Conservation (phyloP, 2,113 vertebrate species). For the Chaetodon auriga region DNA sequence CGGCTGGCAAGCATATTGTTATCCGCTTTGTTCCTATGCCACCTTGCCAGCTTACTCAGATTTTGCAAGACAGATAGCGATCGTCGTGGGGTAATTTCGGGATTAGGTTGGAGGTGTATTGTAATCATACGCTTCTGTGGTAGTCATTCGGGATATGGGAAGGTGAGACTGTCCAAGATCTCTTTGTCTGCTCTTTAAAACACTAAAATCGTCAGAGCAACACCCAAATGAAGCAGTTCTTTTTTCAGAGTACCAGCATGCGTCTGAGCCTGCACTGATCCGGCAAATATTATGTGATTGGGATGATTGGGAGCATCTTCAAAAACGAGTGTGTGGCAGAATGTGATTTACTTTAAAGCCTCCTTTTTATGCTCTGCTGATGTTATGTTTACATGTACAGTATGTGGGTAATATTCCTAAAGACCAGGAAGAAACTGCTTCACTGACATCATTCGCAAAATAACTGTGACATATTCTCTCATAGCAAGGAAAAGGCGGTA, state of each 20-base stretch:
- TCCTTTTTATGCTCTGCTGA: neutral
- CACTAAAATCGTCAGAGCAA: conserved; percentile 45
- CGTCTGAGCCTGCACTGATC: neutral
- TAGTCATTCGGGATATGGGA: conserved; percentile 46
- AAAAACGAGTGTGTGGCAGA: neutral
- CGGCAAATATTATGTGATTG: conserved; percentile 16
- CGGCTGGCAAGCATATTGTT: conserved; percentile 77
- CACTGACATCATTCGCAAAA: neutral
- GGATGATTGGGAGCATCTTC: conserved; percentile 6
- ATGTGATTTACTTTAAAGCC: neutral
- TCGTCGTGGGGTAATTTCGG: conserved; percentile 74
- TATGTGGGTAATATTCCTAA: neutral
- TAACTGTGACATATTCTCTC: neutral
- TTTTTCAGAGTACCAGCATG: conserved; percentile 4
- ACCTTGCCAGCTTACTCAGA: conserved; percentile 65
- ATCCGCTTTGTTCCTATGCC: conserved; percentile 78
- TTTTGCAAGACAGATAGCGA: conserved; percentile 71
- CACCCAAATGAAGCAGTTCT: conserved; percentile 13
- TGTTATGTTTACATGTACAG: neutral
- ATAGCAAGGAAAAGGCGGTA: neutral
- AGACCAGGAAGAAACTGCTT: neutral
- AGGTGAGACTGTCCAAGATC: conserved; percentile 39
- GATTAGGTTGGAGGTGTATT: conserved; percentile 74
- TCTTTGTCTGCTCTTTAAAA: conserved; percentile 57
- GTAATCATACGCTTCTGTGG: conserved; percentile 65